These are phyloP conservation scores for Chaetura pelagica DNA, from an alignment of 2,113 vertebrate species.

Conservation along the genomic window DNA sequence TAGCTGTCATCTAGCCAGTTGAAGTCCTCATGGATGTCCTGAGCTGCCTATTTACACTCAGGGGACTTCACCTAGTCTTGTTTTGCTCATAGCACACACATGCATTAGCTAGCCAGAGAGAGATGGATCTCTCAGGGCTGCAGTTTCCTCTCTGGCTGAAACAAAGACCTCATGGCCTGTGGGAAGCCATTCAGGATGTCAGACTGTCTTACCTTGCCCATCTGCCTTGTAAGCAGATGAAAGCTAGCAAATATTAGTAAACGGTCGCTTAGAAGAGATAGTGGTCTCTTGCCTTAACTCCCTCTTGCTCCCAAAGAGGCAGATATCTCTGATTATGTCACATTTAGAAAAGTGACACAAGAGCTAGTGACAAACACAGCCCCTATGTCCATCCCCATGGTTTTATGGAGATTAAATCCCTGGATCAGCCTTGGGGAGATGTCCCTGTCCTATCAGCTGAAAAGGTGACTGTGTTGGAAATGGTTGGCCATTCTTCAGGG, in stretches of 20 bases:
- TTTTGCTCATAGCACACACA: background rate
- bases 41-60: background rate
- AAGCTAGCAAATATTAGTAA: background rate
- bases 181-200: background rate
- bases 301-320: background rate
- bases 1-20: background rate
- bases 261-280: background rate
- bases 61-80: background rate
- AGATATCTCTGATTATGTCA: background rate
- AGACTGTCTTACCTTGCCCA: background rate
- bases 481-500: background rate
- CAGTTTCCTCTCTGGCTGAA: background rate
- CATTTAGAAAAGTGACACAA: background rate
- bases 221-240: background rate
- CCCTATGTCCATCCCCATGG: background rate
- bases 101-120: background rate
- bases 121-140: fast-evolving
- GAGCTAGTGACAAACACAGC: background rate
- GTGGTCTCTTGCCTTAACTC: background rate
- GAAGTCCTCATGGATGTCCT: background rate
- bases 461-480: background rate
- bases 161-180: background rate
- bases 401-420: background rate
- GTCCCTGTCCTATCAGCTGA: background rate
- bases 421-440: background rate